Conservation (phyloP, 2,797 vertebrate species). For the Scomberomorus guttatus region DNA sequence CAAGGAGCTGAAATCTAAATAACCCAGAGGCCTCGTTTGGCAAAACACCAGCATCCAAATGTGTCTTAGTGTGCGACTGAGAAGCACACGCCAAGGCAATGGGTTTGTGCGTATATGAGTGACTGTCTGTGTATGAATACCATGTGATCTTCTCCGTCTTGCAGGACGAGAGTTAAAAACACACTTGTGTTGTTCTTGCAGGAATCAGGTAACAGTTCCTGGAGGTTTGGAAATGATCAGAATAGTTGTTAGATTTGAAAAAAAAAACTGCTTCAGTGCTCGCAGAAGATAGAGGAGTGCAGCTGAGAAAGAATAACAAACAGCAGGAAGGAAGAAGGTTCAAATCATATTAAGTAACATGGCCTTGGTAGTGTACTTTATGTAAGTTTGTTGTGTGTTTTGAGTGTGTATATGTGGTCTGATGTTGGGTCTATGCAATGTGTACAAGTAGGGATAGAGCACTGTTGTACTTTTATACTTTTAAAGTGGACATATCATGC, state of each 20-base stretch:
- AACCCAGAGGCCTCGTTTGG: slow-evolving; percentile 49
- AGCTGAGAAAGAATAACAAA: slow-evolving; percentile 31
- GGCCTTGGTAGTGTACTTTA: slow-evolving; percentile 32
- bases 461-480: slow-evolving; percentile 20
- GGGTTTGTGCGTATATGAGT: slow-evolving; percentile 1
- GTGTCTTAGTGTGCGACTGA: slow-evolving; percentile 10
- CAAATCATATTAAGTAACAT: slow-evolving; percentile 7
- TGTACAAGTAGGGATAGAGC: background rate
- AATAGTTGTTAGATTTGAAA: slow-evolving; percentile 7
- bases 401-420: slow-evolving; percentile 5
- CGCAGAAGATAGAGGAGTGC: background rate
- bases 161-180: slow-evolving; percentile 9
- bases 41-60: slow-evolving; percentile 38
- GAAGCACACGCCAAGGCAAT: background rate
- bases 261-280: slow-evolving; percentile 16
- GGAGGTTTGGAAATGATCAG: slow-evolving; percentile 14
- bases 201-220: slow-evolving; percentile 8
- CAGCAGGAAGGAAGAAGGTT: background rate
- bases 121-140: slow-evolving; percentile 14
- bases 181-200: slow-evolving; percentile 1
- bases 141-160: background rate
- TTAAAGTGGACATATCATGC: background rate
- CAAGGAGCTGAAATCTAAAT: slow-evolving; percentile 49
- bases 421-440: slow-evolving; percentile 5
- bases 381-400: slow-evolving; percentile 3